These are phyloP conservation scores for Pseudomyrmex gracilis DNA, from an alignment of 1,140 invertebrate genomes.

Conservation along the genomic window DNA sequence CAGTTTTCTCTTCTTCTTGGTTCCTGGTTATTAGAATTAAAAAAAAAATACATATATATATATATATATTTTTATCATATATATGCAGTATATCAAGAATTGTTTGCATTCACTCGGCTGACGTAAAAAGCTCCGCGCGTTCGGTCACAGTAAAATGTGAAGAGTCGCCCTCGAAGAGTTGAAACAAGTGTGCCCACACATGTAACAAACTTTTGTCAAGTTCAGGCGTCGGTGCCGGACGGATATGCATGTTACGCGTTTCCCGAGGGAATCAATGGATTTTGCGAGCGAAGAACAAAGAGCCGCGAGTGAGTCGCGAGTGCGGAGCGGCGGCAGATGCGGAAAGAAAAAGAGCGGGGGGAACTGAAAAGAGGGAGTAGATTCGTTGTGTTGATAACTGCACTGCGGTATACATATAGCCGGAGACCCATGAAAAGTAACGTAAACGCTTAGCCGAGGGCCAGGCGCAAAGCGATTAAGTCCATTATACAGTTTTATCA, in stretches of 20 bases:
- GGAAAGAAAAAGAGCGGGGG: constrained; percentile 48
- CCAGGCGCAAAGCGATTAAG: constrained; percentile 83
- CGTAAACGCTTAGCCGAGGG: constrained; percentile 82
- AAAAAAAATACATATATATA: no score
- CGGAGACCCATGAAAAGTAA: constrained; percentile 84
- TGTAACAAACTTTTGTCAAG: constrained; percentile 41
- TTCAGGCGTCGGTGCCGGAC: constrained; percentile 44
- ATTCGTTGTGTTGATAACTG: constrained; percentile 73
- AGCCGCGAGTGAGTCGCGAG: constrained; percentile 53
- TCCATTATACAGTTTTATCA: constrained; percentile 85
- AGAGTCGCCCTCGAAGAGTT: neutral
- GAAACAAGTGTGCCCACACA: constrained; percentile 26
- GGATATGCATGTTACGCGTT: constrained; percentile 70
- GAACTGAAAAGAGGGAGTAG: constrained; percentile 66
- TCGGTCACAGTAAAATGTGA: constrained; percentile 2
- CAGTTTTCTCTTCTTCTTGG: no score
- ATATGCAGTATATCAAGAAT: neutral
- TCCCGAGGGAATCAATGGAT: constrained; percentile 72
- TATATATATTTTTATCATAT: neutral
- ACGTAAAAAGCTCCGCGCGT: neutral
- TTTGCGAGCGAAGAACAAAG: constrained; percentile 69
- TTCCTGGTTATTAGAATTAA: neutral
- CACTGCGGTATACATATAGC: constrained; percentile 52
- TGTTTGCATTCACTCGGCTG: neutral
- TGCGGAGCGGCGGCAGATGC: constrained; percentile 7